Evolutionary conservation across 1,140 invertebrate genomes (phyloP).

Genomic region (Penaeus indicus): DNA sequence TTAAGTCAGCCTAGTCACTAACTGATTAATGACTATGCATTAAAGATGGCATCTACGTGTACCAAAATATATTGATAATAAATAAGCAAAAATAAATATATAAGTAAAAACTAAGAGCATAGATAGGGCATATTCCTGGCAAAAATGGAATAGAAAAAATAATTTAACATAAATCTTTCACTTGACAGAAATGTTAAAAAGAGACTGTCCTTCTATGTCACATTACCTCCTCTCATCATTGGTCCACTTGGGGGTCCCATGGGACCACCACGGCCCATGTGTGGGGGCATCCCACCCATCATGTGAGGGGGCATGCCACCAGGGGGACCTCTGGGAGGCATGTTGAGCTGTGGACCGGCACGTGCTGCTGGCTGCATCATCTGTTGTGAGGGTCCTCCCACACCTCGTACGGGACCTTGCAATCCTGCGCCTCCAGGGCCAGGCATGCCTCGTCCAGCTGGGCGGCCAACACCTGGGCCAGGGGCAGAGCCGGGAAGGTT

Average conservation of each 20-base stretch:
- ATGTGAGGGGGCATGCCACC: conserved; percentile 56
- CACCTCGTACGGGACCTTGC: conserved; percentile 65
- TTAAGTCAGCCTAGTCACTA: too few species aligned
- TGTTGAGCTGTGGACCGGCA: conserved; percentile 55
- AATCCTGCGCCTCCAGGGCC: conserved; percentile 46
- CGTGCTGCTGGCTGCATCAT: conserved; percentile 63
- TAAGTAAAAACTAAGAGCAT: too few species aligned
- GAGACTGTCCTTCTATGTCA: too few species aligned
- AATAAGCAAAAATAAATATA: too few species aligned
- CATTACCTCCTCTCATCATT: conserved; percentile 53
- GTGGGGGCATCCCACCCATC: conserved; percentile 64
- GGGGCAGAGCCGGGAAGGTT: conserved; percentile 55
- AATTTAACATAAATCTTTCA: too few species aligned
- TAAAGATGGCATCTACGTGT: too few species aligned
- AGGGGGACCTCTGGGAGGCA: conserved; percentile 55
- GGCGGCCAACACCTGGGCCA: conserved; percentile 57
- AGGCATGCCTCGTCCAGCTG: conserved; percentile 61
- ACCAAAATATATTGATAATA: too few species aligned
- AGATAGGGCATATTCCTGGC: too few species aligned
- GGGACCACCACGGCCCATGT: conserved; percentile 55
- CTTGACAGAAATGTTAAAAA: too few species aligned
- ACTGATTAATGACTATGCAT: too few species aligned
- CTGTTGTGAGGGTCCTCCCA: conserved; percentile 62
- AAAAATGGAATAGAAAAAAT: too few species aligned
- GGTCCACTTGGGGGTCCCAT: conserved; percentile 54